Base-by-base conservation (phyloP, 2,888 invertebrate species). In the Apomyelois bistriatella region DNA sequence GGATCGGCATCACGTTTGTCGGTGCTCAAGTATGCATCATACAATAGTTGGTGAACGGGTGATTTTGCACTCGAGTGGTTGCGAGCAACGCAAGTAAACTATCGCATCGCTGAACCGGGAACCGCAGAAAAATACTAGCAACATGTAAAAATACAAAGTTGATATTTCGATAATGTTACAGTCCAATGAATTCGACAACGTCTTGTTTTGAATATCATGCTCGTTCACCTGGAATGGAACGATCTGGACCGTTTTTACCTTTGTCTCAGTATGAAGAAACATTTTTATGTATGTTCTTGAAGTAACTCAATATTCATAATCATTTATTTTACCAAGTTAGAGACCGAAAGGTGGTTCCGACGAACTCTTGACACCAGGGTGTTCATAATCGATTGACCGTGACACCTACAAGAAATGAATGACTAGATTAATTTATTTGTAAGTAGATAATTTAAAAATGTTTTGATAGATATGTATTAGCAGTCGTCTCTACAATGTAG, bases 31-130 rank as follows among this genome's bases (percentile, higher is more conserved):
- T 59, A 54, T 53, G 56, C 48, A 48, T 52, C 68, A 70, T 51
- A 74, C 71, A 74, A 76, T 71, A 61, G 65, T 52, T 57, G 53
- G 61, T 64, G 67, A 74, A 75, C 74, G 81, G 79, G 74, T 85
- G 81, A 87, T 87, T 87, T 82, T 78, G 85, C 82, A 82, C 72
- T 75, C 76, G 76, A 85, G 76, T 82, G 81, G 75, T 38, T 71
- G 60, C 53, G 53, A 72, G 77, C 62, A 75, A 70, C 68, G 75
- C 68, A 70, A 66, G 67, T 70, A 65, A 66, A 64, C 61, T 60
- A 58, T 58, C 79, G 85, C 79, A 68, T 65, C 69, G 64, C 35
- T 83, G 83, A 76, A 70, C 68, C 62, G 57, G 66, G 75, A 78
- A 83, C 85, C 85, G 78, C 85, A 80, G 69, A 74, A 66, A 83